Conservation (phyloP, 2,888 invertebrate genomes). For the Muschampia plurimacula region DNA sequence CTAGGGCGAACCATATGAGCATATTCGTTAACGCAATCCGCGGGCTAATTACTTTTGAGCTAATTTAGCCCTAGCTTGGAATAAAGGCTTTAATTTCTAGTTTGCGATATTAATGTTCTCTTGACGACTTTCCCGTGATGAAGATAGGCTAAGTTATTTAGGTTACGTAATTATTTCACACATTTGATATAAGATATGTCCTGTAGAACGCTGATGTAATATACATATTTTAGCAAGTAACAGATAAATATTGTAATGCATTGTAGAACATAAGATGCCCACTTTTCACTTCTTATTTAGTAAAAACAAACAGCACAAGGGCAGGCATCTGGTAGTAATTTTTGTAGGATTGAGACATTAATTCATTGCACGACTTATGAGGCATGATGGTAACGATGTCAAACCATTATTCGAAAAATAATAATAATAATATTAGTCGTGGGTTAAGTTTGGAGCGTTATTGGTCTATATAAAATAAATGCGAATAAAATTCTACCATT, state of each 20-base stretch:
- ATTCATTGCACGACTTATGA: no score
- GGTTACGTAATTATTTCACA: slow-evolving; percentile 21
- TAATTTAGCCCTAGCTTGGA: slow-evolving; percentile 18
- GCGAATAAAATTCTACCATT: no score
- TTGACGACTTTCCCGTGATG: slow-evolving; percentile 19
- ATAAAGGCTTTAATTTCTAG: slow-evolving; percentile 35
- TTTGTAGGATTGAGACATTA: no score
- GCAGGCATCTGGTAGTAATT: no score
- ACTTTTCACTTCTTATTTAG: no score
- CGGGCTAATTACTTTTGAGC: slow-evolving; percentile 31
- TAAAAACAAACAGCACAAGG: no score
- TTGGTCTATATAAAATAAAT: no score
- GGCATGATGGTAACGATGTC: no score
- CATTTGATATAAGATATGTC: not conserved
- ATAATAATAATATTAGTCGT: no score
- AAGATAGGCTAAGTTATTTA: slow-evolving; percentile 14
- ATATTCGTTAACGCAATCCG: slow-evolving; percentile 21
- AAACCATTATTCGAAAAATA: no score
- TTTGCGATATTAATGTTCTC: slow-evolving; percentile 19
- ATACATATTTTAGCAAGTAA: not conserved
- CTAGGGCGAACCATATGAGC: not conserved
- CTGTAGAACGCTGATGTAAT: not conserved
- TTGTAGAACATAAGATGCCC: not conserved
- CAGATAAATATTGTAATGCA: not conserved
- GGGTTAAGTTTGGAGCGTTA: no score